phyloP scores from a whole-genome alignment of 2,888 invertebrate species.

The Tetrapedia diversipes region DNA sequence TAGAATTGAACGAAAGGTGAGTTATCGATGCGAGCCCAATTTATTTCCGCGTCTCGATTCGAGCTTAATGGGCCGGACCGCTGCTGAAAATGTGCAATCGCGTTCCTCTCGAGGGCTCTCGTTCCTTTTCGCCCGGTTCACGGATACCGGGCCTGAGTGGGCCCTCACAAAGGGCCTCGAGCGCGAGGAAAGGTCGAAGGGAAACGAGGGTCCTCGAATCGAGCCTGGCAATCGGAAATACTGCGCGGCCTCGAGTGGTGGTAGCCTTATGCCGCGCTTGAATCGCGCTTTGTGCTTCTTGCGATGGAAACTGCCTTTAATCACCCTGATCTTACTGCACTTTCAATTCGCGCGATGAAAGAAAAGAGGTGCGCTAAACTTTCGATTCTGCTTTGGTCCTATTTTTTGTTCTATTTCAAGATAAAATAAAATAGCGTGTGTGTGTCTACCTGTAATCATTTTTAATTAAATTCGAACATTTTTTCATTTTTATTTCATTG shows the following conservation, averaged over 20 bases:
- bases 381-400: neutral
- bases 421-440: too few relatives aligned
- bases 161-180: conserved; percentile 52
- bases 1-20: too few relatives aligned
- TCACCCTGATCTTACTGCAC: conserved; percentile 6
- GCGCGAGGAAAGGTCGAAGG: conserved; percentile 45
- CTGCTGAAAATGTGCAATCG: conserved; percentile 68
- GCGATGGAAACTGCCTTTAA: conserved; percentile 36
- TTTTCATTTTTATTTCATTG: too few relatives aligned
- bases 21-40: conserved; percentile 63
- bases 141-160: conserved; percentile 38
- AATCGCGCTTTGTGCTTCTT: conserved; percentile 43
- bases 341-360: neutral
- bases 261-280: conserved; percentile 50
- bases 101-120: conserved; percentile 60
- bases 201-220: conserved; percentile 56
- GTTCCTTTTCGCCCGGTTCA: conserved; percentile 52
- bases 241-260: conserved; percentile 39
- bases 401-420: too few relatives aligned
- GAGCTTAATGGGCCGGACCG: conserved; percentile 72
- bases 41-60: conserved; percentile 71
- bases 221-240: conserved; percentile 56
- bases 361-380: neutral
- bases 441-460: too few relatives aligned
- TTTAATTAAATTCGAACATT: too few relatives aligned